A percentile compares a stretch with the other conserved stretches of the same genome.
These are phyloP conservation scores for Solea senegalensis DNA, from an alignment of 2,113 vertebrate genomes.

Conservation along the genomic window DNA sequence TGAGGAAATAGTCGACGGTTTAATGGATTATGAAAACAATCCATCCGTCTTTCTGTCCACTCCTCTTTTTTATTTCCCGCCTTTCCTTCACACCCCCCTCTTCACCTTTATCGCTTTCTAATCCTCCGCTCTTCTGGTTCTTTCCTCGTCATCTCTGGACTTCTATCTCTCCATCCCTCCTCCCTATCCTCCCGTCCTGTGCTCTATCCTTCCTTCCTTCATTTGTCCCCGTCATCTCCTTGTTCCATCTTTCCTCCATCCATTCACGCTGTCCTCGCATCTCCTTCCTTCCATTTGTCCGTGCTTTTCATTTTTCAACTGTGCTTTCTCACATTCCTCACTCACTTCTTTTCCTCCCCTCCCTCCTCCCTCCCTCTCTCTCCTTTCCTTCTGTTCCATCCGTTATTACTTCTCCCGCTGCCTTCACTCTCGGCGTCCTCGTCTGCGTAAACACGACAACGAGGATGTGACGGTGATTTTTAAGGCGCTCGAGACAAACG, in stretches of 20 bases:
- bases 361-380: background rate
- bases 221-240: background rate
- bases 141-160: background rate
- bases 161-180: background rate
- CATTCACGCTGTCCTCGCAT: constrained; percentile 28
- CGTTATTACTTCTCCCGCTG: background rate
- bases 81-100: constrained; percentile 33
- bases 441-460: constrained; percentile 1
- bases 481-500: background rate
- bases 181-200: background rate
- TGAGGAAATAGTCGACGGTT: too few relatives aligned
- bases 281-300: constrained; percentile 46
- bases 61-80: background rate
- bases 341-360: background rate
- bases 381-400: constrained; percentile 41
- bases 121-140: too few relatives aligned
- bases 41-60: background rate
- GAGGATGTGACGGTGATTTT: constrained; percentile 30
- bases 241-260: background rate
- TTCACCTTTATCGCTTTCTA: too few relatives aligned
- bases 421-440: constrained; percentile 51
- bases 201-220: background rate
- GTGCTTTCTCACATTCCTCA: constrained; percentile 27
- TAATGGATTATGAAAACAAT: too few relatives aligned
- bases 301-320: background rate